Evolutionary conservation across 1,140 invertebrate genomes (phyloP).

Genomic region (Mercenaria mercenaria): DNA sequence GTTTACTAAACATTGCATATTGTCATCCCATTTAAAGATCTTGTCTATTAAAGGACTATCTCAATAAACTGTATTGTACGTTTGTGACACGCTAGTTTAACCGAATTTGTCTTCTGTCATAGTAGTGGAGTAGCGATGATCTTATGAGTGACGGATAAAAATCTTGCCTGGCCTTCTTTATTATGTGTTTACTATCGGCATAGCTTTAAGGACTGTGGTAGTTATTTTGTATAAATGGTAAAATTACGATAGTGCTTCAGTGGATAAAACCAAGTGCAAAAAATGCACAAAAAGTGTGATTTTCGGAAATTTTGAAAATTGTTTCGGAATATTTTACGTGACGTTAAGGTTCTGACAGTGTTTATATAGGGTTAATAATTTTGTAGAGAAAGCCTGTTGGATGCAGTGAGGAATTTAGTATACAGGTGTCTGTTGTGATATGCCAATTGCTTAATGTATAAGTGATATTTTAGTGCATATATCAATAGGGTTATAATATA

Average conservation of each 20-base stretch:
- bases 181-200: constrained; percentile 2
- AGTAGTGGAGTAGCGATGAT: not conserved
- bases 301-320: not conserved
- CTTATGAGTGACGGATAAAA: constrained; percentile 21
- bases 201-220: not conserved
- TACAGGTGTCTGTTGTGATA: not conserved
- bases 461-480: not conserved
- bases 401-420: not conserved
- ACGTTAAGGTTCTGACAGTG: not conserved
- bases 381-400: not conserved
- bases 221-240: constrained; percentile 16
- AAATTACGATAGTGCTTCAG: constrained; percentile 1
- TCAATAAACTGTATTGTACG: not conserved
- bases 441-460: not conserved
- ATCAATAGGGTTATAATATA: not conserved
- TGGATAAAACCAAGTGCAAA: not conserved
- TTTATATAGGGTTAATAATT: not conserved
- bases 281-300: not conserved
- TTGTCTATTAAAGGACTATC: not conserved
- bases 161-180: constrained; percentile 17
- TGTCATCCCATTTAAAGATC: constrained; percentile 1
- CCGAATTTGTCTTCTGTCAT: constrained; percentile 35
- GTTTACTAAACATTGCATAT: constrained; percentile 14
- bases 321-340: not conserved
- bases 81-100: constrained; percentile 30